Percentiles rank a stretch among this genome's conserved stretches.
These are phyloP conservation scores for Catocala fraxini DNA, from an alignment of 2,888 invertebrate genomes.

Conservation along the genomic window DNA sequence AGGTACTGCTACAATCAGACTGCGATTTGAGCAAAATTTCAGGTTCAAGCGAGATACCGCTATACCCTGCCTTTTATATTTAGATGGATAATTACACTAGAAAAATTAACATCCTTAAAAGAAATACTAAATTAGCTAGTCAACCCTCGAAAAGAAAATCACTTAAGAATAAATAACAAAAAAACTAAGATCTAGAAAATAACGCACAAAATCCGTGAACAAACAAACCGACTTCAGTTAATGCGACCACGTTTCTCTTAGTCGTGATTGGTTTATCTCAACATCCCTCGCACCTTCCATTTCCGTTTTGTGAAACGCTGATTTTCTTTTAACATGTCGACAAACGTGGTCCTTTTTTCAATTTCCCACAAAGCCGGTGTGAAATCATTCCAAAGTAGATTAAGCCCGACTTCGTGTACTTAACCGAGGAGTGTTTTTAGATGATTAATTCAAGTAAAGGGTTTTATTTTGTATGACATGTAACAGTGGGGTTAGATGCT, in stretches of 20 bases:
- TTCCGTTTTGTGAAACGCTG: neutral
- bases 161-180: neutral
- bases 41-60: too few relatives aligned
- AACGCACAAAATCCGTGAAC: neutral
- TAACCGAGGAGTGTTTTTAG: neutral
- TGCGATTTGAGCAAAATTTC: too few relatives aligned
- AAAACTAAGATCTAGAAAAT: neutral
- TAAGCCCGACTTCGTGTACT: conserved; percentile 3
- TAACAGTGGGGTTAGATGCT: too few relatives aligned
- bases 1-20: too few relatives aligned
- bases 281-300: conserved; percentile 3
- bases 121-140: too few relatives aligned
- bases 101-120: too few relatives aligned
- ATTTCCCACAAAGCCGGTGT: conserved; percentile 11
- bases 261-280: conserved; percentile 19
- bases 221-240: neutral
- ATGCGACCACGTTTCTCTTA: conserved; percentile 8
- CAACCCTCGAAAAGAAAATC: neutral
- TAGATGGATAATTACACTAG: too few relatives aligned
- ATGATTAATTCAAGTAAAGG: too few relatives aligned
- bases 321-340: conserved; percentile 11
- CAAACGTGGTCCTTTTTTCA: conserved; percentile 14
- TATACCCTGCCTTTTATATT: too few relatives aligned
- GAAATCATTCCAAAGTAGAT: neutral
- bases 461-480: too few relatives aligned